Evolutionary conservation across 2,797 vertebrate genomes (phyloP).

Genomic region (Kryptolebias ocellatus): DNA sequence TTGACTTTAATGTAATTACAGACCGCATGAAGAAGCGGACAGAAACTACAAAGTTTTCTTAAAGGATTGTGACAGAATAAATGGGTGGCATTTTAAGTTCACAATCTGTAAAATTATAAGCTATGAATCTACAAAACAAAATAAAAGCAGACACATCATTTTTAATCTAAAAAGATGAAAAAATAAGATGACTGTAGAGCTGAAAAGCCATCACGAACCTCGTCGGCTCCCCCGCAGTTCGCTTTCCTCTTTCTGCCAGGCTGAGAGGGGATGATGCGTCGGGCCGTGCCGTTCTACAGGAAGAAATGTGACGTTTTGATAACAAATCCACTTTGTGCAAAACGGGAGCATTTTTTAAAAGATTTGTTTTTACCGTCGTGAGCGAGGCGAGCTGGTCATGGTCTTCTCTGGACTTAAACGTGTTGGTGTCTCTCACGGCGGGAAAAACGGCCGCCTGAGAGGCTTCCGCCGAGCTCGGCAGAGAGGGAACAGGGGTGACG

Average conservation of each 20-base stretch:
- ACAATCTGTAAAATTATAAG: neutral
- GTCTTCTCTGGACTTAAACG: slow-evolving; percentile 82
- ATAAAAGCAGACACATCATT: neutral
- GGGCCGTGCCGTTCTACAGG: slow-evolving; percentile 87
- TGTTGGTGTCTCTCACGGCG: slow-evolving; percentile 79
- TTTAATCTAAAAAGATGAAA: neutral
- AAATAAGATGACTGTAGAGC: neutral
- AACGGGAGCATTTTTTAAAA: neutral
- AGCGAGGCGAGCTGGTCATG: slow-evolving; percentile 80
- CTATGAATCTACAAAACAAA: neutral
- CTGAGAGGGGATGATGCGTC: slow-evolving; percentile 86
- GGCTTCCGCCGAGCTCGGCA: slow-evolving; percentile 86
- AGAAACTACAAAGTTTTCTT: too few relatives aligned
- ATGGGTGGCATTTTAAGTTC: neutral
- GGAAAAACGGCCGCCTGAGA: slow-evolving; percentile 90
- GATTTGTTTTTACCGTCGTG: slow-evolving; percentile 73
- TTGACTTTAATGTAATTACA: too few relatives aligned
- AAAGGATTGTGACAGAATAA: neutral
- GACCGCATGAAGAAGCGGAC: too few relatives aligned
- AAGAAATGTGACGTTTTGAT: neutral
- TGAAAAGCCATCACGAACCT: slow-evolving; percentile 74
- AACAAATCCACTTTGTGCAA: rapidly evolving
- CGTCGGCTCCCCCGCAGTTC: slow-evolving; percentile 87
- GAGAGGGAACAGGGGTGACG: slow-evolving; percentile 85
- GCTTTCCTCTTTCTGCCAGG: slow-evolving; percentile 91